Evolutionary conservation across 2,797 vertebrate genomes (phyloP).

Genomic region (Aplochiton taeniatus): DNA sequence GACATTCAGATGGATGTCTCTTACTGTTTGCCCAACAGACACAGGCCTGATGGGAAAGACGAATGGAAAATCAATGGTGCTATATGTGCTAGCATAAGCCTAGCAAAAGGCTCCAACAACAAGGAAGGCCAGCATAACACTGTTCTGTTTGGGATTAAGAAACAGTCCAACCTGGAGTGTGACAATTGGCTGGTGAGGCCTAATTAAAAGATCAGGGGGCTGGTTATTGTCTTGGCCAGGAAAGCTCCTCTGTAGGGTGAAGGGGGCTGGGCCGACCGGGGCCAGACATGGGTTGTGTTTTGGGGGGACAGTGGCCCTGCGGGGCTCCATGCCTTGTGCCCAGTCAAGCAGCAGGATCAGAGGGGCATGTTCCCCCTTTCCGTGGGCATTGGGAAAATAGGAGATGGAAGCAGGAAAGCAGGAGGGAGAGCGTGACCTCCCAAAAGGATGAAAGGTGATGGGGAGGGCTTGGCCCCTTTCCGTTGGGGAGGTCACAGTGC

Average conservation of each 20-base stretch:
- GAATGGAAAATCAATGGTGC: conserved; percentile 1
- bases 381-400: conserved; percentile 4
- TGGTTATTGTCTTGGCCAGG: conserved; percentile 27
- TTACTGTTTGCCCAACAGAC: neutral
- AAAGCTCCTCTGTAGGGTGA: conserved; percentile 26
- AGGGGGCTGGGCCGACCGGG: neutral
- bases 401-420: too few relatives aligned
- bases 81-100: neutral
- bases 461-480: conserved; percentile 6
- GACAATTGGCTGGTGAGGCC: conserved; percentile 41
- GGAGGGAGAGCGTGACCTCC: neutral
- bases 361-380: conserved; percentile 30
- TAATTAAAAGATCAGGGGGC: conserved; percentile 45
- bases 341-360: conserved; percentile 54
- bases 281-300: conserved; percentile 16
- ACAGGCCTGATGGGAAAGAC: neutral
- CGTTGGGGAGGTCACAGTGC: conserved; percentile 11
- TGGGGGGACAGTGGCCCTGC: conserved; percentile 42
- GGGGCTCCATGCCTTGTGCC: conserved; percentile 46
- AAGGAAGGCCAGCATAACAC: neutral
- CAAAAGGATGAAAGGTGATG: conserved; percentile 26
- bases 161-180: conserved; percentile 7
- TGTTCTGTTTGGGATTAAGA: conserved; percentile 5
- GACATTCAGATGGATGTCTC: neutral
- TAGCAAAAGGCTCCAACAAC: neutral